Evolutionary conservation across 2,113 vertebrate species (phyloP).

Genomic region (Pollimyrus isidori): DNA sequence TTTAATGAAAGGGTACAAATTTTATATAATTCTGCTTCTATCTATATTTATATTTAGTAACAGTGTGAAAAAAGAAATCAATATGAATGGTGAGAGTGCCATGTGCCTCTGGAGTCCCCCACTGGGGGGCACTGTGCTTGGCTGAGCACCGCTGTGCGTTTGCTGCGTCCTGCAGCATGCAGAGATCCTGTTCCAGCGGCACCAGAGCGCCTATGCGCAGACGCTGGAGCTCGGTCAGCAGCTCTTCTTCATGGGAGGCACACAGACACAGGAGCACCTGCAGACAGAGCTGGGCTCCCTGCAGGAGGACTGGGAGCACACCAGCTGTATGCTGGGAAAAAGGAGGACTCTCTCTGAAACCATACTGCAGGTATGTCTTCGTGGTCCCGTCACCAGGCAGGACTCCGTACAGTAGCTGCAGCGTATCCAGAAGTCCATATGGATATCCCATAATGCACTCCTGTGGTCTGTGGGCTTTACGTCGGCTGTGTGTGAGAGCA

Average conservation of each 20-base stretch:
- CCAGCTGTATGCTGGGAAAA: constrained; percentile 54
- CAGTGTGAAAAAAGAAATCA: background rate
- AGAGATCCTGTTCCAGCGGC: constrained; percentile 66
- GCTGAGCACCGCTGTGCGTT: background rate
- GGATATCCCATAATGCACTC: background rate
- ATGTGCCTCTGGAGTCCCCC: background rate
- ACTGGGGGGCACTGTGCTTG: background rate
- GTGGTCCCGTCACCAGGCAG: background rate
- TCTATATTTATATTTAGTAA: background rate
- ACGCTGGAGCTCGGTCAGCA: constrained; percentile 67
- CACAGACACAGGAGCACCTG: constrained; percentile 51
- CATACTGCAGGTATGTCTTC: constrained; percentile 52
- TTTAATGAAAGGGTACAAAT: background rate
- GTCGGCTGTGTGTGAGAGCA: background rate
- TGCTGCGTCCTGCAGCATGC: constrained; percentile 55
- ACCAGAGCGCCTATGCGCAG: constrained; percentile 61
- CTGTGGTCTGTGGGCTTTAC: background rate
- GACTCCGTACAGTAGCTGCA: background rate
- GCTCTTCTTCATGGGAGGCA: constrained; percentile 54
- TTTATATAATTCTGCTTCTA: background rate
- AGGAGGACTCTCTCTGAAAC: constrained; percentile 47
- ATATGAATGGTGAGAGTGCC: background rate
- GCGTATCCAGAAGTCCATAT: background rate
- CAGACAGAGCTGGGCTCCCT: constrained; percentile 61
- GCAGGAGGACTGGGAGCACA: constrained; percentile 68